Base-by-base conservation (phyloP, 2,888 invertebrate genomes). In the Megamerina dolium region DNA sequence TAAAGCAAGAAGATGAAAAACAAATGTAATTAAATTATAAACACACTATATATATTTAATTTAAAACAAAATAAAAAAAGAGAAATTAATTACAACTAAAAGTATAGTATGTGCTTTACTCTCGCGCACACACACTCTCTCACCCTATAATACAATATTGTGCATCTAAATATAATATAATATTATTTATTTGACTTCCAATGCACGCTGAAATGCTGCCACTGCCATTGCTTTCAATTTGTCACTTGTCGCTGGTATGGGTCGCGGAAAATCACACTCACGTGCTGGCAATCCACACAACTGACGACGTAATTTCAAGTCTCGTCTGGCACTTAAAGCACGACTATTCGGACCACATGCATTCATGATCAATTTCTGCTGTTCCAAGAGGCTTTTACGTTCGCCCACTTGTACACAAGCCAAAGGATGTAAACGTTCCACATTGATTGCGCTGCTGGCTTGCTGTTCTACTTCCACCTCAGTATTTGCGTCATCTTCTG, bases 311-410 rank as follows among this genome's bases (percentile, higher is more conserved):
- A 90, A 76, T 20, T 83, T 82, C 45, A 90, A 73, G 65, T 91
- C 91, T 39, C 84, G 76, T 14, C 89, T 76, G 6, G 90, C 88
- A 54, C 86, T 86, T 36, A 90, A 68, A 0, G 88, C 90, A 13
- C 86, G 76, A 20, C 86, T 82, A 57, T 81, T 83, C 32, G 82
- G 81, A 39, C 87, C 87, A 14, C 87, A 87, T 32, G 85, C 79
- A 59, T 81, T 81, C 47, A 80, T 78, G 51, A 89, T 76, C 3
- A 86, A 60, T 35, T 74, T 74, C 37, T 77, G 78, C 10, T 82
- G 75, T 46, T 80, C 76, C n/a, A 76, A 75, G 48, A 75, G 74
- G 18, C 78, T 74, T 49, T 79, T 77, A 42, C 79, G 72, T 36
- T 78, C 72, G 1, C 81, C 79, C 44, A 82, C 81, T 74, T 85